Evolutionary conservation across 2,797 vertebrate genomes (phyloP).

Genomic region (Sternotherus odoratus): DNA sequence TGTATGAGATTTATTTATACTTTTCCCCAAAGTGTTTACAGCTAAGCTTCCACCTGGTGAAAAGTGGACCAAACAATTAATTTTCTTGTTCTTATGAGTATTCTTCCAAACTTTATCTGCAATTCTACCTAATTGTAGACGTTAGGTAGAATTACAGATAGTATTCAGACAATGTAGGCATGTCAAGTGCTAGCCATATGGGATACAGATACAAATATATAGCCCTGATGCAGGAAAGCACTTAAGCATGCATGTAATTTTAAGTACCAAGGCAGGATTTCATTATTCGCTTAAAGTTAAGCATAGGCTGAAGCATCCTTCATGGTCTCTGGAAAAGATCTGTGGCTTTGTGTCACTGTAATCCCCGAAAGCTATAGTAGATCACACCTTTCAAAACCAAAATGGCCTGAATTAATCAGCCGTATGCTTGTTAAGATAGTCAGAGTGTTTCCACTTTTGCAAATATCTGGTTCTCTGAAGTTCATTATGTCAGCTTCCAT

Average conservation of each 20-base stretch:
- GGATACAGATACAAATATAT: rapidly evolving
- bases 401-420: neutral
- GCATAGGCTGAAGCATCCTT: rapidly evolving
- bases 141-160: neutral
- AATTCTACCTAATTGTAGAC: neutral
- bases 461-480: neutral
- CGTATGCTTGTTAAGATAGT: neutral
- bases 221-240: neutral
- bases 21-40: constrained; percentile 43
- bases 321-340: neutral
- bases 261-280: neutral
- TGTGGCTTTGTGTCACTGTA: rapidly evolving
- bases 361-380: neutral
- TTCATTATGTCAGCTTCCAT: neutral
- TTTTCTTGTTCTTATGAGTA: neutral
- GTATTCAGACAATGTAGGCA: neutral
- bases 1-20: constrained; percentile 54
- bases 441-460: neutral
- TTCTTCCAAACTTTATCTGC: neutral
- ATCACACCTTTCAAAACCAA: neutral
- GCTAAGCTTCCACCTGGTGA: constrained; percentile 37
- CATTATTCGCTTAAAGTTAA: rapidly evolving
- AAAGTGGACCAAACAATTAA: neutral
- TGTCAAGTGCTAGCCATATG: neutral
- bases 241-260: rapidly evolving